Percentiles rank a stretch among this genome's conserved stretches.
phyloP scores from a whole-genome alignment of 23 tunicate genomes.

The Pegea sp. region DNA sequence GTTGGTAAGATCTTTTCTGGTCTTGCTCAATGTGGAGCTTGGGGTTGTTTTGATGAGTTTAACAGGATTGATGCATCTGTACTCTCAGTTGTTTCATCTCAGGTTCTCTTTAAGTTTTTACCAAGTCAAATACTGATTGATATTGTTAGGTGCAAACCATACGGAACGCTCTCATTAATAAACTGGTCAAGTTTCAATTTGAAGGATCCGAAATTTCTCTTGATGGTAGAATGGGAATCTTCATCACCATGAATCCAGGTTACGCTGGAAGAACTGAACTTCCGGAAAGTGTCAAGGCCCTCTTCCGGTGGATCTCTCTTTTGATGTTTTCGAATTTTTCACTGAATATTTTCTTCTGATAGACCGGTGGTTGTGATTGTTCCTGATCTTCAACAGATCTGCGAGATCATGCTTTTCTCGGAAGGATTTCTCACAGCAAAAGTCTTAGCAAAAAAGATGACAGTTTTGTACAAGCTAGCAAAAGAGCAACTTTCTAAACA shows the following conservation, averaged over 20 bases:
- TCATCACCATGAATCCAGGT: constrained; percentile 99
- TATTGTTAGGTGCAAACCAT: constrained; percentile 70
- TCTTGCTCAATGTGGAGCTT: constrained; percentile 94
- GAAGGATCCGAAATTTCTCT: constrained; percentile 96
- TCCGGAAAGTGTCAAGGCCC: constrained; percentile 90
- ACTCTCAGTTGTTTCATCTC: constrained; percentile 91
- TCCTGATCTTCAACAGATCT: constrained; percentile 94
- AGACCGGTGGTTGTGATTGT: constrained; percentile 98
- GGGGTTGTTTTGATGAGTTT: constrained; percentile 99
- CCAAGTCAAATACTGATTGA: background rate
- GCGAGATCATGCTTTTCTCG: constrained; percentile 96
- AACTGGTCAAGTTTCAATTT: constrained; percentile 74
- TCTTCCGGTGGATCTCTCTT: constrained; percentile 35
- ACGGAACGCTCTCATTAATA: constrained; percentile 82
- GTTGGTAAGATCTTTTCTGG: constrained; percentile 98
- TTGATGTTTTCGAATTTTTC: background rate
- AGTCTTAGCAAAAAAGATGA: constrained; percentile 92
- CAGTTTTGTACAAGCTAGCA: constrained; percentile 88
- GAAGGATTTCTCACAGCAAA: constrained; percentile 96
- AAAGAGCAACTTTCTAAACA: constrained; percentile 97
- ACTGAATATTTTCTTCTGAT: background rate
- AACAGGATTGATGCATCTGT: constrained; percentile 97
- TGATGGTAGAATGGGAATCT: constrained; percentile 81
- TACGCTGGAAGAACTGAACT: constrained; percentile 97
- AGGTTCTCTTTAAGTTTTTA: constrained; percentile 6